Evolutionary conservation across 2,888 invertebrate species (phyloP), one percentile per base, ranked within the genome.

Genomic region (Chloroclystis v-ata): DNA sequence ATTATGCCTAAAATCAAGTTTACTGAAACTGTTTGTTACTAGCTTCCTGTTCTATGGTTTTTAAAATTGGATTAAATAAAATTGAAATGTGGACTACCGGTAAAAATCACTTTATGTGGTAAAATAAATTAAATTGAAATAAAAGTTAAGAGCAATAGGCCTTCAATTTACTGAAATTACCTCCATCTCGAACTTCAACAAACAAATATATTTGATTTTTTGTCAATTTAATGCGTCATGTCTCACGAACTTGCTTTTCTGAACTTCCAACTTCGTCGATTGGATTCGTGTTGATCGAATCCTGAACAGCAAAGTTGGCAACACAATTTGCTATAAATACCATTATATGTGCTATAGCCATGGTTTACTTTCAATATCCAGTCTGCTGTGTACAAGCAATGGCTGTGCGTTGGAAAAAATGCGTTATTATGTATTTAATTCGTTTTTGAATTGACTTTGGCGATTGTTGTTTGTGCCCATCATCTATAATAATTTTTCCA

Each of bases 241-340:
- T 29, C 44, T 32, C 1, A 28, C 24, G 1, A 43, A 43, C 35
- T 35, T 41, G 44, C 44, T 40, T 40, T 49, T 33, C 45, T n/a
- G 24, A 42, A 49, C 24, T 45, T 38, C 42, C 14, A 37, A 49
- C 41, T 42, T 43, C 7, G 12, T 11, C 35, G 37, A 42, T 44
- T 43, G 24, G 37, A 41, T 45, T 49, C 41, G 32, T 14, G 44
- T 46, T 35, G 43, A 50, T 46, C 43, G 33, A 26, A 25, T 50
- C 28, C 30, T 8, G 20, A 33, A 20, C 26, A 46, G 39, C 5
- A n/a, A 14, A 14, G 33, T 46, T 46, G 7, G 16, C n/a, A 49
- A 43, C 46, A 43, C 42, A 46, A 50, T 50, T 50, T 43, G 45
- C 35, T 37, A 32, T 49, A 38, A 43, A 49, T 28, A 44, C 44